Base-by-base conservation (phyloP, 2,888 invertebrate genomes). In the Nineta flava region DNA sequence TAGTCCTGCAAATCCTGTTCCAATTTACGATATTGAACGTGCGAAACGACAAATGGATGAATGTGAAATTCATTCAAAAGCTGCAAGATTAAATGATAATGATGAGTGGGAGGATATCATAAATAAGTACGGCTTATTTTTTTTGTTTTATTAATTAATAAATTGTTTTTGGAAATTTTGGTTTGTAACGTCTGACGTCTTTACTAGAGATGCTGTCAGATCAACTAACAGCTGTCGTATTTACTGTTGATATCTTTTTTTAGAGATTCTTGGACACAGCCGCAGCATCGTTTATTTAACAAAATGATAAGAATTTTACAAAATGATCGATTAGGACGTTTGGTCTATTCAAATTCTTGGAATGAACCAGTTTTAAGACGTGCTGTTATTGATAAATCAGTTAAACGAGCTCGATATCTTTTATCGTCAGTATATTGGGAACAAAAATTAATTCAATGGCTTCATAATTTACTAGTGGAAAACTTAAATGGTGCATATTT, bases 381-480 rank as follows among this genome's bases (percentile, higher is more conserved):
- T 38, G 74, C 77, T 2, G 70, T 77, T n/a, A 72, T 85, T 1
- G 85, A 87, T 57, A 82, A 79, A 56, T 78, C 85, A 1, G 76
- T 79, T 0, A 70, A 76, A 53, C 69, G 79, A 50, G 69, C 86
- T 55, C 70, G 87, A 34, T 76, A 79, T 55, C 69, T 79, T n/a
- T 66, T 87, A 53, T 78, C 82, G 0, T 73, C 76, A 3, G 71
- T 82, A 9, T 70, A 74, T n/a, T 88, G 87, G 87, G 84, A 87
- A 56, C 63, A 74, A 19, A 76, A 78, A 55, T 65, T 83, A 19
- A 74, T 78, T 0, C 83, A 86, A 56, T 90, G 90, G 90, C 63
- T 90, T 32, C 87, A 90, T 63, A 68, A 73, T 41, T 62, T 82
- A 9, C 62, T 88, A 7, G 72, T 86, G 55, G 84, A 87, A 53